phyloP scores from a whole-genome alignment of 1,140 invertebrate species.

The Leptinotarsa lineolata region DNA sequence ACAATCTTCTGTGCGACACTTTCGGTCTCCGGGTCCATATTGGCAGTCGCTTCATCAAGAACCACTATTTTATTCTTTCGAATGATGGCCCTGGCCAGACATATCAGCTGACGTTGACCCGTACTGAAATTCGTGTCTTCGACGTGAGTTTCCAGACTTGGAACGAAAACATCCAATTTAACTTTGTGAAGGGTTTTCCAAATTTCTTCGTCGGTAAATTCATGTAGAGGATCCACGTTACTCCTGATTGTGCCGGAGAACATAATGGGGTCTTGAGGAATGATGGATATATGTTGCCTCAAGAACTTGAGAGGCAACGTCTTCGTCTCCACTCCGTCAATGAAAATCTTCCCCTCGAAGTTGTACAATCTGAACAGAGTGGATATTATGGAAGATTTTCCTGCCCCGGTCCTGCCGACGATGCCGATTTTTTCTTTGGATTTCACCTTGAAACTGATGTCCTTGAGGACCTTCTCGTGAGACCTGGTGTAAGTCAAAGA shows the following conservation, averaged over 20 bases:
- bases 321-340: conserved; percentile 65
- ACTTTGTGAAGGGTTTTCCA: conserved; percentile 52
- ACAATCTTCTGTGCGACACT: conserved; percentile 71
- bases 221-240: conserved; percentile 36
- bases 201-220: conserved; percentile 57
- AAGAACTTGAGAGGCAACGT: conserved; percentile 72
- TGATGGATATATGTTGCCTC: conserved; percentile 79
- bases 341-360: conserved; percentile 61
- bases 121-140: conserved; percentile 64
- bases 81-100: conserved; percentile 75
- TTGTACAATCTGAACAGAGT: conserved; percentile 65
- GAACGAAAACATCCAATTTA: conserved; percentile 43
- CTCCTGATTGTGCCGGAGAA: conserved; percentile 66
- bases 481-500: conserved; percentile 68
- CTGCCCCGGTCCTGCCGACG: conserved; percentile 66
- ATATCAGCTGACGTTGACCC: conserved; percentile 79
- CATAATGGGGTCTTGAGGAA: conserved; percentile 85
- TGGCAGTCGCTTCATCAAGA: conserved; percentile 76
- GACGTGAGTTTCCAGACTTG: conserved; percentile 25
- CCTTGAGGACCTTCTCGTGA: conserved; percentile 73
- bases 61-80: conserved; percentile 77
- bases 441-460: conserved; percentile 68
- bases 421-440: conserved; percentile 73
- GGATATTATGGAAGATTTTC: conserved; percentile 69
- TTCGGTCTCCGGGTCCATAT: conserved; percentile 73